Evolutionary conservation across 1,140 invertebrate genomes (phyloP), one percentile per base, ranked within the genome.

Genomic region (Caenorhabditis tropicalis): DNA sequence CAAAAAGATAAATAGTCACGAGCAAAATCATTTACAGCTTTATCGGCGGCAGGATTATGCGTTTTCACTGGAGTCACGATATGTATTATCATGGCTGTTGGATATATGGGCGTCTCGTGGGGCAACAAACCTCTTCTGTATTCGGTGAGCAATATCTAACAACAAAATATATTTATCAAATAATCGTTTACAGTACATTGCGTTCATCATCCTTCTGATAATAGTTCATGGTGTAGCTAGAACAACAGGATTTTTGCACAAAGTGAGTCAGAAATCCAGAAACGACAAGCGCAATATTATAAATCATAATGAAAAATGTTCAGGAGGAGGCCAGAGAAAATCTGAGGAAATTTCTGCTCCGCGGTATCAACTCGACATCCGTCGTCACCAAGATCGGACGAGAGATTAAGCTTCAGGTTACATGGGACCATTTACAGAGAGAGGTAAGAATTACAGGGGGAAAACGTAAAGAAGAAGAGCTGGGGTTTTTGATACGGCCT

Each of bases 351-450:
- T 29, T n/a, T 27, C 29, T 39, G 79, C n/a, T 79, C 19, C n/a
- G 19, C 21, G 39, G 65, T 24, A 58, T 58, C 56, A 56, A 60
- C 60, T 31, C 19, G 0, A 81, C 46, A 24, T 6, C 12, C 4
- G 79, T 81, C 1, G 16, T 81, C 2, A 53, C 79, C 29, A 51
- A 81, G 24, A 51, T 81, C 19, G 79, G 79, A 31, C 12, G 51
- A 51, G 86, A 87, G 43, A 93, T 94, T 86, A 93, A 93, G 16
- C 92, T 95, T 39, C 92, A 93, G 4, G 91, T 92, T 10, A 93
- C 95, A 82, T 95, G 95, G 95, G 94, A 95, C 91, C 93, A 94
- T 56, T 93, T 95, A 81, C 95, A 95, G 87, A 92, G 92, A 21
- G 93, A 94, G 89, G 95, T 95, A 91, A 58, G n/a, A 33, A n/a